These are phyloP conservation scores for Drosophila bocqueti DNA, from an alignment of 1,140 invertebrate species.

Conservation along the genomic window DNA sequence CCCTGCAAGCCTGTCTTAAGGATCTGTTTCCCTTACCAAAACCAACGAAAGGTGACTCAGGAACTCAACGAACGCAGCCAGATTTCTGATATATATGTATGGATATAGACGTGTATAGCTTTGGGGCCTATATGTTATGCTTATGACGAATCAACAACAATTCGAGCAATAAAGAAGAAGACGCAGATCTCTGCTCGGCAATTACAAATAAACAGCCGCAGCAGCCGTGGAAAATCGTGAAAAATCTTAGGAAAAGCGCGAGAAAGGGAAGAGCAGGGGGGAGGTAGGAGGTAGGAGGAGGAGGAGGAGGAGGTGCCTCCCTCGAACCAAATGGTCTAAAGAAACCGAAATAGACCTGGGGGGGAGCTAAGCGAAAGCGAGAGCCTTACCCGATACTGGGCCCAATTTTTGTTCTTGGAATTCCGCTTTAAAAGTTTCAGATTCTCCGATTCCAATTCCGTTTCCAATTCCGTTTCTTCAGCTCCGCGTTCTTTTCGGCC, in stretches of 20 bases:
- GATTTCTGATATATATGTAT: neutral
- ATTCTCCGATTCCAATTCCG: neutral
- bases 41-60: neutral
- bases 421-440: neutral
- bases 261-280: neutral
- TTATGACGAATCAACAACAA: slow-evolving; percentile 53
- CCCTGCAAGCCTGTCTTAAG: slow-evolving; percentile 2
- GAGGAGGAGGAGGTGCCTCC: slow-evolving; percentile 6
- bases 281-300: neutral
- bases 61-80: slow-evolving; percentile 3
- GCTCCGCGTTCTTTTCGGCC: slow-evolving; percentile 39
- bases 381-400: slow-evolving; percentile 21
- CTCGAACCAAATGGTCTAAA: neutral
- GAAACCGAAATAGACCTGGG: slow-evolving; percentile 3
- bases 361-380: neutral
- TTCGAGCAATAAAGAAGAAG: slow-evolving; percentile 29
- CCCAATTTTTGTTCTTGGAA: neutral
- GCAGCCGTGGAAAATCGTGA: slow-evolving; percentile 13
- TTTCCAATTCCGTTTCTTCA: neutral
- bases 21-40: neutral
- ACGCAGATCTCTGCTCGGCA: slow-evolving; percentile 41
- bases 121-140: slow-evolving; percentile 36
- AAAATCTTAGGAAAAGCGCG: neutral
- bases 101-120: slow-evolving; percentile 27
- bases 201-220: slow-evolving; percentile 38